Evolutionary conservation across 2,797 vertebrate genomes (phyloP).

Genomic region (Heliangelus exortis): DNA sequence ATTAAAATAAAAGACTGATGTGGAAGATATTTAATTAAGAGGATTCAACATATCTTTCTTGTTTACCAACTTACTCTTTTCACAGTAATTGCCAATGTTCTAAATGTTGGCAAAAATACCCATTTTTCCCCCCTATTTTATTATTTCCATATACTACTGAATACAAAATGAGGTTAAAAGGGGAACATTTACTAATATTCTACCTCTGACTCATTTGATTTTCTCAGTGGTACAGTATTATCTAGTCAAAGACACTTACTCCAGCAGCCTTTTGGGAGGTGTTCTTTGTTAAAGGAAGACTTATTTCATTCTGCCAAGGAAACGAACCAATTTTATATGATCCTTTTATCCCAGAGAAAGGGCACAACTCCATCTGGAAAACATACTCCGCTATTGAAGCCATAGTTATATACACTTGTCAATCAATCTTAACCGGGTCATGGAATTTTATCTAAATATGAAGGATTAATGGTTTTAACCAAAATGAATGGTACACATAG

Average conservation of each 20-base stretch:
- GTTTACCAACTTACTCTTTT: background rate
- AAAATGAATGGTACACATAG: constrained; percentile 72
- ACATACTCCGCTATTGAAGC: constrained; percentile 63
- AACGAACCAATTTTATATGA: constrained; percentile 72
- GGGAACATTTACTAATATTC: constrained; percentile 39
- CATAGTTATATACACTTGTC: constrained; percentile 75
- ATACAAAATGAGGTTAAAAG: constrained; percentile 50
- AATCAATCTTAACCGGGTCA: constrained; percentile 75
- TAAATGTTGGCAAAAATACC: background rate
- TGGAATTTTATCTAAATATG: constrained; percentile 71
- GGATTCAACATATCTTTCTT: background rate
- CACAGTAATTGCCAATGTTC: background rate
- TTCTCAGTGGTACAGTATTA: constrained; percentile 59
- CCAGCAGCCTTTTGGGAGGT: constrained; percentile 60
- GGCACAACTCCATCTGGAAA: constrained; percentile 69
- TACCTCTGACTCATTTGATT: constrained; percentile 65
- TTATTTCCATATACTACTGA: background rate
- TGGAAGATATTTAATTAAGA: background rate
- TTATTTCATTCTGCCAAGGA: constrained; percentile 74
- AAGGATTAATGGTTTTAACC: constrained; percentile 74
- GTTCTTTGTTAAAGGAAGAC: constrained; percentile 70
- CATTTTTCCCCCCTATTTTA: background rate
- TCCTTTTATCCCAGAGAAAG: constrained; percentile 74
- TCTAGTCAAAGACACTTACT: constrained; percentile 57
- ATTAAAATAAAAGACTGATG: background rate